Conservation (phyloP, 2,797 vertebrate species). For the Myotis findleyi region DNA sequence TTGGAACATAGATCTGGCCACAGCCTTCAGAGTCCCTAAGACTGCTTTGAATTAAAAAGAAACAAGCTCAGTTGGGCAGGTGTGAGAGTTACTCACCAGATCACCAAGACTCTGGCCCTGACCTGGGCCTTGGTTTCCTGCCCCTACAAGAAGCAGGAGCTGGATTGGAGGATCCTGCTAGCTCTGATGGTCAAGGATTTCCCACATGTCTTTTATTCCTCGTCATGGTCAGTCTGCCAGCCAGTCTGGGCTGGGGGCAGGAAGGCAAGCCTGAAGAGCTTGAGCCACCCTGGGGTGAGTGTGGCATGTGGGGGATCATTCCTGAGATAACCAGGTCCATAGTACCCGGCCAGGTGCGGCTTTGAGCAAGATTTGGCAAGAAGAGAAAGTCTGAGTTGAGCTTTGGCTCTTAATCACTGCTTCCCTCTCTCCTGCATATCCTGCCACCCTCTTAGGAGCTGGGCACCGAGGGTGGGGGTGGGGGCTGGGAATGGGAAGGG, state of each 20-base stretch:
- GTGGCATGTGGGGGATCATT: neutral
- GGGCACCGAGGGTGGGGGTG: slow-evolving; percentile 40
- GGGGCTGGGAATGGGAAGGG: slow-evolving; percentile 72
- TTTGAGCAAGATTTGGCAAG: slow-evolving; percentile 84
- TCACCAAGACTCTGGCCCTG: neutral
- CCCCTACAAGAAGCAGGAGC: neutral
- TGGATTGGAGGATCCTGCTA: neutral
- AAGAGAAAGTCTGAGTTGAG: slow-evolving; percentile 71
- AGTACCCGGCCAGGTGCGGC: slow-evolving; percentile 80
- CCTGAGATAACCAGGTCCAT: slow-evolving; percentile 60
- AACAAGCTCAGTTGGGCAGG: neutral
- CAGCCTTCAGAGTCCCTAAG: neutral
- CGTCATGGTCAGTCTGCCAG: neutral
- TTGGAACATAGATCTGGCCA: neutral
- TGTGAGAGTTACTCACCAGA: neutral
- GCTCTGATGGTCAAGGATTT: neutral
- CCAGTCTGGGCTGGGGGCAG: neutral
- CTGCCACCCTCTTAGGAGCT: slow-evolving; percentile 69
- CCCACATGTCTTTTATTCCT: neutral
- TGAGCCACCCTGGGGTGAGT: slow-evolving; percentile 25
- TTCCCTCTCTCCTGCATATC: slow-evolving; percentile 60
- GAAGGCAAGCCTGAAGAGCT: neutral
- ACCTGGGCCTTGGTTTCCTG: neutral
- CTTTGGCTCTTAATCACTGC: slow-evolving; percentile 79
- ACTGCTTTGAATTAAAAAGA: neutral